Evolutionary conservation across 2,113 vertebrate species (phyloP).

Genomic region (Halcyon senegalensis): DNA sequence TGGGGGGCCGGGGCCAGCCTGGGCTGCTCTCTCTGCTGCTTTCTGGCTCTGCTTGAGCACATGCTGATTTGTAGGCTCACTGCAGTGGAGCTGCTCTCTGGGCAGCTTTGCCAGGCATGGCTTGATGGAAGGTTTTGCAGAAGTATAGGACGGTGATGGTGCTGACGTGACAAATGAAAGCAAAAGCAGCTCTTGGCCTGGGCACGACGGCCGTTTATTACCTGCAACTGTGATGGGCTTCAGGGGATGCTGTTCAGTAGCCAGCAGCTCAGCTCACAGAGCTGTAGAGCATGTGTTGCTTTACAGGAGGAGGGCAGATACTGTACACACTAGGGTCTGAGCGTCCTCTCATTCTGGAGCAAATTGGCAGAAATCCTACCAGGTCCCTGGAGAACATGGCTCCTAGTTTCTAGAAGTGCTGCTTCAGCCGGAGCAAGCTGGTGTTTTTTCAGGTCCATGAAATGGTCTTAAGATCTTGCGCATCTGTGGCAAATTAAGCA

Average conservation of each 20-base stretch:
- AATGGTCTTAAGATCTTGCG: neutral
- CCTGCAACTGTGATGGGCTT: neutral
- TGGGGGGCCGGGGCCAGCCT: neutral
- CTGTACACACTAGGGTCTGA: neutral
- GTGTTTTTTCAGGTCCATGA: neutral
- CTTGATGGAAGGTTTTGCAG: neutral
- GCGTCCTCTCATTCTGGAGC: neutral
- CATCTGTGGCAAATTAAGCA: neutral
- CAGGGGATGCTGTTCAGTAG: neutral
- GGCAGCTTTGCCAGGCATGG: fast-evolving
- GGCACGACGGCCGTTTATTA: neutral
- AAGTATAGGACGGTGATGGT: fast-evolving
- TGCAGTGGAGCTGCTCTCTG: neutral
- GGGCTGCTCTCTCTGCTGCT: neutral
- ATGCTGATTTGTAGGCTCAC: fast-evolving
- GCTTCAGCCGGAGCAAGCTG: neutral
- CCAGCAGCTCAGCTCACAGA: neutral
- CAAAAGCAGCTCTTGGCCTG: neutral
- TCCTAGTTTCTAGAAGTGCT: neutral
- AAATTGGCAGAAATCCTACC: neutral
- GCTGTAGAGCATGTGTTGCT: neutral
- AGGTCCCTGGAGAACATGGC: neutral
- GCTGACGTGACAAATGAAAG: neutral
- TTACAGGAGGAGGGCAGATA: neutral
- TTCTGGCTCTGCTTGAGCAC: neutral